Base-by-base conservation (phyloP, 2,113 vertebrate species). In the Philantomba maxwellii region DNA sequence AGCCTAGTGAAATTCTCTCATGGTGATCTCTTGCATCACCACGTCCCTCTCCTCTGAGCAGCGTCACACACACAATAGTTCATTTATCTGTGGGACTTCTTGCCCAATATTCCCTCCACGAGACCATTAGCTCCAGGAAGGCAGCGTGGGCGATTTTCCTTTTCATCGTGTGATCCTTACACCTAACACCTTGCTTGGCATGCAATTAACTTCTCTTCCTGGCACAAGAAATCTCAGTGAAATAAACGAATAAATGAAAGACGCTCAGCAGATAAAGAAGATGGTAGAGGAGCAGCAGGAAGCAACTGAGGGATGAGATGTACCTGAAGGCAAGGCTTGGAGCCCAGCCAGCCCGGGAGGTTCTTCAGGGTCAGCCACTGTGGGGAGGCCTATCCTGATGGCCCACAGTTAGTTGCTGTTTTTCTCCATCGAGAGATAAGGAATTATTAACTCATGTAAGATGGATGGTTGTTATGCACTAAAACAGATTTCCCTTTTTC, bases 51-150 rank as follows among this genome's bases (percentile, higher is more conserved):
- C n/a, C 64, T 55, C 25, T 55, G 91, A 87, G 58, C 0, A 2
- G 5, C 5, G 13, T 8, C 19, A 3, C 33, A 19, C 0, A 0
- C 75, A 17, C 2, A 3, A n/a, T 0, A 13, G 15, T 12, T 80
- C 75, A 47, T 19, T 75, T 57, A 23, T 28, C n/a, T 57, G 17
- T 77, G 33, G 78, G 49, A 57, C 86, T 93, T 78, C 78, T 51
- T 49, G 81, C 45, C 53, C 82, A 58, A 53, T 10, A 33, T 33
- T n/a, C 82, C 70, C 39, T 33, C 43, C 33, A 13, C 2, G 51
- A 62, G 43, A 47, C 57, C 73, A 39, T n/a, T 43, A 39, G 73
- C 28, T 33, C 62, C 1, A 11, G n/a, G 23, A 28, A 47, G 30
- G 49, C 39, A 55, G 21, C 1, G 3, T 51, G n/a, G 43, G 57